Base-by-base conservation (phyloP, 2,888 invertebrate species). In the Eulithis testata region DNA sequence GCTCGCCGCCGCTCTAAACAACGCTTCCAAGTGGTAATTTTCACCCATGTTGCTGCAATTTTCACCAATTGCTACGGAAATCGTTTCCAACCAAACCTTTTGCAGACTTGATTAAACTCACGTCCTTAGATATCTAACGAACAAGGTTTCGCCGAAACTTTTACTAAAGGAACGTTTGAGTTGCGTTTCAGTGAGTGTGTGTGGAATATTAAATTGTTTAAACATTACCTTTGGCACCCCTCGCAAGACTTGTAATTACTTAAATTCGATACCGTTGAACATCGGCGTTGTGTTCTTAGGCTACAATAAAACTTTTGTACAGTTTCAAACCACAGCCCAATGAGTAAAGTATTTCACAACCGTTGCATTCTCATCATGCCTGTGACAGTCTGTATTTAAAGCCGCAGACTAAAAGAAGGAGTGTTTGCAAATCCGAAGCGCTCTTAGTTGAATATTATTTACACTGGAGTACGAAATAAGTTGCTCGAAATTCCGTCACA, bases 201-300 rank as follows among this genome's bases (percentile, higher is more conserved):
- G 89, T 85, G 81, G 92, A 93, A 92, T 93, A 92, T 91, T 90
- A 92, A 92, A 91, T 91, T 91, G 90, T 90, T 91, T 90, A 91
- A 91, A 89, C 85, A 88, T 87, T 90, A 88, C 90, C 89, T 90
- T 89, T 88, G 87, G 88, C 86, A 84, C 82, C 80, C 83, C 83
- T 66, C 36, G 61, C 84, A 79, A 62, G 45, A 40, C 49, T 56
- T 52, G 59, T 82, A 89, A 91, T 91, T 90, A 88, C 87, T 84
- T 76, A 81, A 86, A 88, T 82, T 87, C 85, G 60, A 60, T 63
- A 60, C 58, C 47, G 60, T 60, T 60, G 45, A 63, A 86, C 83
- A 85, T 85, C 79, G 81, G 81, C 77, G 73, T 74, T 76, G 74
- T 72, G 70, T 77, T 82, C 78, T 72, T 78, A 76, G 71, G 53